Percentiles rank a stretch among this genome's conserved stretches.
Evolutionary conservation across 92 coral and sea anemone species (phyloP).

Genomic region (Palythoa heliodiscus): DNA sequence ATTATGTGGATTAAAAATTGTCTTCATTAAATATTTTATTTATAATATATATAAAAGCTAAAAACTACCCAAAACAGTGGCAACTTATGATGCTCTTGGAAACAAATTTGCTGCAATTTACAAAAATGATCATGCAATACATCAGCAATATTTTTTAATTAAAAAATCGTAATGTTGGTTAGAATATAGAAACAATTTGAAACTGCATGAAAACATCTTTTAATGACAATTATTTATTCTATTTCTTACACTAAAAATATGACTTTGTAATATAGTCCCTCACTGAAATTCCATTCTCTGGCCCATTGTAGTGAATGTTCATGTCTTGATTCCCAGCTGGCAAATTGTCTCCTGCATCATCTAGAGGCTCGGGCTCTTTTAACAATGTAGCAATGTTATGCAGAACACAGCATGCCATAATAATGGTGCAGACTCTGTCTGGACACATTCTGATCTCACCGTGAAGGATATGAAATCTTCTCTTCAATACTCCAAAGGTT

Average conservation of each 20-base stretch:
- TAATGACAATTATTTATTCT: not conserved
- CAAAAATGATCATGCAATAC: too few species aligned
- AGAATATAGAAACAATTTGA: not conserved
- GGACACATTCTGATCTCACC: conserved; percentile 67
- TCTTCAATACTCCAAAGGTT: too few species aligned
- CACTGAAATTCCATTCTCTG: conserved; percentile 60
- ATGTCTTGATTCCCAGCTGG: conserved; percentile 32
- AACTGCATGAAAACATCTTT: not conserved
- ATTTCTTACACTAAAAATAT: conserved; percentile 34
- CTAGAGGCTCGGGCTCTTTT: conserved; percentile 55
- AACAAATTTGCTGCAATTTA: too few species aligned
- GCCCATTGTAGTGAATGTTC: conserved; percentile 52
- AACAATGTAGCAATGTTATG: conserved; percentile 63
- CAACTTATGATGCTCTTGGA: too few species aligned
- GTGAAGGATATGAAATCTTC: too few species aligned
- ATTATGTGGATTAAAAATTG: too few species aligned
- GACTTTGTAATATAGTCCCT: conserved; percentile 49
- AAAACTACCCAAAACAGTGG: too few species aligned
- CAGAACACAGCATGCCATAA: conserved; percentile 68
- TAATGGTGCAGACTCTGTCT: conserved; percentile 69
- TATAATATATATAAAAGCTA: too few species aligned
- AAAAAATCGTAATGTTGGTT: not conserved
- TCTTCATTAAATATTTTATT: too few species aligned
- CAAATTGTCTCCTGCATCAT: conserved; percentile 32
- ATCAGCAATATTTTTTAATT: not conserved